Percentiles rank a stretch among this genome's conserved stretches.
phyloP scores from a whole-genome alignment of 2,888 invertebrate genomes.

The Chymomyza fuscimana region DNA sequence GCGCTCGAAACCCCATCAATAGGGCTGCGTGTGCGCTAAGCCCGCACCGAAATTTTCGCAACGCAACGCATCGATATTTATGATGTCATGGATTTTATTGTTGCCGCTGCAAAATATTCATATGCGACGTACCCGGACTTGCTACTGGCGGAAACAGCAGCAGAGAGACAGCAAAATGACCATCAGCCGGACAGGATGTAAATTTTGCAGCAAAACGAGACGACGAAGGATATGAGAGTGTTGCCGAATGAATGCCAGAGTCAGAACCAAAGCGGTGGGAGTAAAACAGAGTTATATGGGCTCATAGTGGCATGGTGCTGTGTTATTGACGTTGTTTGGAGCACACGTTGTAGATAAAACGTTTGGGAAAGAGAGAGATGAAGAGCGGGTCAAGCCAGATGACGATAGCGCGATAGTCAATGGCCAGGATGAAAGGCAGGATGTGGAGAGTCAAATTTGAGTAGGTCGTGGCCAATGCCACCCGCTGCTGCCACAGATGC shows the following conservation, averaged over 20 bases:
- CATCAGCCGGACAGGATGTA: conserved; percentile 76
- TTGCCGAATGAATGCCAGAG: conserved; percentile 6
- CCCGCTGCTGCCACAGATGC: conserved; percentile 51
- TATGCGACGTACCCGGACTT: conserved; percentile 54
- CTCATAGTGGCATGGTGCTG: conserved; percentile 25
- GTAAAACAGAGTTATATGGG: not conserved
- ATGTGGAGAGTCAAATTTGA: conserved; percentile 65
- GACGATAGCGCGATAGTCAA: conserved; percentile 47
- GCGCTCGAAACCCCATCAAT: conserved; percentile 8
- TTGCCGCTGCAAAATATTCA: conserved; percentile 74
- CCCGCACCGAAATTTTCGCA: conserved; percentile 77
- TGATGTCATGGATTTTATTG: conserved; percentile 78
- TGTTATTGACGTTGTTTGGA: conserved; percentile 61
- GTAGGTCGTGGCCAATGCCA: conserved; percentile 45
- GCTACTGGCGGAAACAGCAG: conserved; percentile 22
- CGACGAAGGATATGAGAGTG: conserved; percentile 43
- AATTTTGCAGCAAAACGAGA: conserved; percentile 72
- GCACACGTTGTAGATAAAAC: conserved; percentile 62
- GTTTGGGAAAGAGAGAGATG: conserved; percentile 23
- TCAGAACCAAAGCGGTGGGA: not conserved
- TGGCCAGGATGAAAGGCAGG: conserved; percentile 25
- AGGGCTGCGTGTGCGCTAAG: conserved; percentile 51
- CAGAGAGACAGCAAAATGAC: conserved; percentile 74
- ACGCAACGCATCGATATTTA: conserved; percentile 76
- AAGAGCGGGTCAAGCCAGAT: conserved; percentile 35